Evolutionary conservation across 2,797 vertebrate genomes (phyloP).

Genomic region (Myotis myotis): DNA sequence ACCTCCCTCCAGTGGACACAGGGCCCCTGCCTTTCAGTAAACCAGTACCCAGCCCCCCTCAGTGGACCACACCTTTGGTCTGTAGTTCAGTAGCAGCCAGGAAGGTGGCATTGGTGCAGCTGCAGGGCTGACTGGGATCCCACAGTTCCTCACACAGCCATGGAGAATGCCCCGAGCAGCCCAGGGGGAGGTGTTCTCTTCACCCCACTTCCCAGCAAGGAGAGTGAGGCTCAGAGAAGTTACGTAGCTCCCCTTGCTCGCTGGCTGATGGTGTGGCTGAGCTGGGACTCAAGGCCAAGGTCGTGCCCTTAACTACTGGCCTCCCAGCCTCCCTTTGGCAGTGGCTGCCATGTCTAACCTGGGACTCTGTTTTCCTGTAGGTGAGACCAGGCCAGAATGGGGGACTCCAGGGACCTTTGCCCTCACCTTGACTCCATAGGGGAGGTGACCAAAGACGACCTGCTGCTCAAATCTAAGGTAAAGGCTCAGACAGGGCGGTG

Average conservation of each 20-base stretch:
- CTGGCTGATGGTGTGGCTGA: not conserved
- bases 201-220: not conserved
- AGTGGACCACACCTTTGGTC: accelerated
- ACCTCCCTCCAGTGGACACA: not conserved
- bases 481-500: not conserved
- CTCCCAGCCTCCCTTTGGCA: not conserved
- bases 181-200: no score
- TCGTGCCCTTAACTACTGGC: accelerated
- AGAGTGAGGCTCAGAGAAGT: not conserved
- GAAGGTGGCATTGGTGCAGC: accelerated
- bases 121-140: not conserved
- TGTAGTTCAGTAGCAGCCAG: accelerated
- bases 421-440: slow-evolving; percentile 96
- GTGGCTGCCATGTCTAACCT: not conserved
- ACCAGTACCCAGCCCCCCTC: accelerated
- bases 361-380: not conserved
- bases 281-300: not conserved
- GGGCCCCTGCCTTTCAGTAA: not conserved
- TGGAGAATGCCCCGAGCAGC: not conserved
- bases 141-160: not conserved
- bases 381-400: slow-evolving; percentile 85
- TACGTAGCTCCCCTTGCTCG: not conserved
- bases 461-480: slow-evolving; percentile 97
- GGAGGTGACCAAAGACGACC: slow-evolving; percentile 96
- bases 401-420: slow-evolving; percentile 89